phyloP scores from a whole-genome alignment of 2,113 vertebrate species.

The Chelonoidis abingdonii region DNA sequence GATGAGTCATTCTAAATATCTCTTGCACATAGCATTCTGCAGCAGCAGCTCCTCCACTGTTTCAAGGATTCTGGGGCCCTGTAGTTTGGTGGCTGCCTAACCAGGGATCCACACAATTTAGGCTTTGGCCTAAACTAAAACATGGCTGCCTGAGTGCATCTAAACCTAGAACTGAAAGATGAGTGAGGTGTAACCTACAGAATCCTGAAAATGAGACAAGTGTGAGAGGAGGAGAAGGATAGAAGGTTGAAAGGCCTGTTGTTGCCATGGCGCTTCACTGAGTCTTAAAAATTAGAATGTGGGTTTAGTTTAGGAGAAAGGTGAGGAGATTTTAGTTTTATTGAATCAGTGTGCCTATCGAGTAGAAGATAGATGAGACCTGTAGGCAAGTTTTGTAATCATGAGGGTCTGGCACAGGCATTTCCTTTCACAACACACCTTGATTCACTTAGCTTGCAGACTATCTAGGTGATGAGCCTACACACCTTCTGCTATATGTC shows the following conservation, averaged over 20 bases:
- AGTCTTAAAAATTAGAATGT: background rate
- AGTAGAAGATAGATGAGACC: background rate
- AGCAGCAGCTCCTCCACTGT: background rate
- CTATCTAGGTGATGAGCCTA: background rate
- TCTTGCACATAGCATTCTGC: background rate
- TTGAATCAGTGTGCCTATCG: background rate
- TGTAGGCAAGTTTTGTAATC: background rate
- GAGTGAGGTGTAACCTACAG: background rate
- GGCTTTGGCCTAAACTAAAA: background rate
- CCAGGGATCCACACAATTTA: background rate
- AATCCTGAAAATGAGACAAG: background rate
- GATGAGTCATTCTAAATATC: background rate
- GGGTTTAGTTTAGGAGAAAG: background rate
- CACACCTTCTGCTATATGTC: background rate
- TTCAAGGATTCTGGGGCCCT: background rate
- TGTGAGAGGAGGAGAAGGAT: background rate
- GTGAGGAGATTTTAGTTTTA: background rate
- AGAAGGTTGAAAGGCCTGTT: background rate
- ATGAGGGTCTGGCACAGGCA: background rate
- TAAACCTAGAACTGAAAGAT: background rate
- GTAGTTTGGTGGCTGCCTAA: background rate
- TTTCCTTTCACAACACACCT: background rate
- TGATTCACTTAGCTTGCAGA: slow-evolving; percentile 3
- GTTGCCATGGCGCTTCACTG: background rate
- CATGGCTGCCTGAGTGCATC: background rate